These are phyloP conservation scores for Lagocephalus sceleratus DNA, from an alignment of 2,797 vertebrate genomes.

Conservation along the genomic window DNA sequence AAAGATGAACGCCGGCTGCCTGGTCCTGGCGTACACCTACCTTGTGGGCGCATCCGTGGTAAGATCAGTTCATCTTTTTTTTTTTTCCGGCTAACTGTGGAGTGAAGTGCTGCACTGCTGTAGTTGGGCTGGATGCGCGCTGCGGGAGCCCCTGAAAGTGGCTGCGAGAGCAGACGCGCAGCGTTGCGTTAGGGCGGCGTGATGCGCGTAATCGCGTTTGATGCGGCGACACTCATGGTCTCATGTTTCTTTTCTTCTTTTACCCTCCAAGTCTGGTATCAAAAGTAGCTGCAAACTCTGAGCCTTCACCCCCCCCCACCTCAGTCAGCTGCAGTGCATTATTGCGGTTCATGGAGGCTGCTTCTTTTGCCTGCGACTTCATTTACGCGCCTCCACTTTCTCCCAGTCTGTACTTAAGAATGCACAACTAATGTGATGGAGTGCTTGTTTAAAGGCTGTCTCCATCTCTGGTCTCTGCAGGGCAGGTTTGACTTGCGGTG, in stretches of 20 bases:
- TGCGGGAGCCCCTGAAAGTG: conserved; percentile 42
- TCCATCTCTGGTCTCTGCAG: no score
- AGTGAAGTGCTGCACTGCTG: conserved; percentile 65
- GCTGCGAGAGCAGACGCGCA: conserved; percentile 21
- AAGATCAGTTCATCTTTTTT: conserved; percentile 61
- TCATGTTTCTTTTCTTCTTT: neutral
- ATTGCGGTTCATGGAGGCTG: conserved; percentile 40
- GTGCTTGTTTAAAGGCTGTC: no score
- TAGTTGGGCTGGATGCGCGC: conserved; percentile 34
- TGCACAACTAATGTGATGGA: no score
- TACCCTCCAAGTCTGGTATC: neutral
- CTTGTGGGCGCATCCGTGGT: conserved; percentile 74
- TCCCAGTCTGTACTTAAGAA: neutral
- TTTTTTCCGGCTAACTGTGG: conserved; percentile 22
- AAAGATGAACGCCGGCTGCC: conserved; percentile 72
- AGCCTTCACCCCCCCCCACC: neutral
- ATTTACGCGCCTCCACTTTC: conserved; percentile 43
- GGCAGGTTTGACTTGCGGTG: no score
- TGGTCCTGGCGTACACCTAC: conserved; percentile 73
- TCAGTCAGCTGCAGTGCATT: conserved; percentile 42
- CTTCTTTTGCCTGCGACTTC: conserved; percentile 37
- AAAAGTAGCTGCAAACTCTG: conserved; percentile 48
- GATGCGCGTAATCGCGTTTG: conserved; percentile 24
- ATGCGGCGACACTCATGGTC: conserved; percentile 19
- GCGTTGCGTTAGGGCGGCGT: conserved; percentile 43